phyloP scores from a whole-genome alignment of 2,113 vertebrate species.

The Aythya baeri region DNA sequence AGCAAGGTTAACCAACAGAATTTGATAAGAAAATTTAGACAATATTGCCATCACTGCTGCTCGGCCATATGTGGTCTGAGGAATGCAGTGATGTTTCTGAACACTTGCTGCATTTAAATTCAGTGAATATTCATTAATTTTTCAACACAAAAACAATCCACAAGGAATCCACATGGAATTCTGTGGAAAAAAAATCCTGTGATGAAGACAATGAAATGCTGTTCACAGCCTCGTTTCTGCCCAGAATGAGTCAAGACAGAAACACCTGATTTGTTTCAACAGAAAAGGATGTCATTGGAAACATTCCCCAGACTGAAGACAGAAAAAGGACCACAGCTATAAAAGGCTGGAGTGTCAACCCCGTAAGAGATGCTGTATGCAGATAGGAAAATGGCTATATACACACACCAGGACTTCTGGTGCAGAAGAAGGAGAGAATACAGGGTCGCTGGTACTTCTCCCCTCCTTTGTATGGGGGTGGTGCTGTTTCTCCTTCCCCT shows the following conservation, averaged over 20 bases:
- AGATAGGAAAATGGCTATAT: rapidly evolving
- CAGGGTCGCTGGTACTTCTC: neutral
- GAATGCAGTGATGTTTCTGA: neutral
- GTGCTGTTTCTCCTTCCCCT: neutral
- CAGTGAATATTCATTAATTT: neutral
- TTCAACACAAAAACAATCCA: neutral
- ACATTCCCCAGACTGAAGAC: neutral
- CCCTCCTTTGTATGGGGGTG: neutral
- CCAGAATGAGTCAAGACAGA: neutral
- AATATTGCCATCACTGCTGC: neutral
- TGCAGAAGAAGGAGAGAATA: neutral
- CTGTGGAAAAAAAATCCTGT: neutral
- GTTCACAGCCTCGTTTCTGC: neutral
- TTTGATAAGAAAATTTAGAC: neutral
- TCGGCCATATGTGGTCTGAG: rapidly evolving
- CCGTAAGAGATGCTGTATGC: neutral
- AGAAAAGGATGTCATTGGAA: neutral
- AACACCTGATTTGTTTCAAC: neutral
- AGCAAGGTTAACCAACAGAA: neutral
- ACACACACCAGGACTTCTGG: neutral
- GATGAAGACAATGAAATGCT: neutral
- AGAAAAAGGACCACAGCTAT: neutral
- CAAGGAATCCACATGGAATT: neutral
- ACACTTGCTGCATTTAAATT: neutral
- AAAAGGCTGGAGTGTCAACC: neutral